Evolutionary conservation across 2,797 vertebrate species (phyloP), one percentile per base, ranked within the genome.

Genomic region (Oryzias dopingdopingensis): DNA sequence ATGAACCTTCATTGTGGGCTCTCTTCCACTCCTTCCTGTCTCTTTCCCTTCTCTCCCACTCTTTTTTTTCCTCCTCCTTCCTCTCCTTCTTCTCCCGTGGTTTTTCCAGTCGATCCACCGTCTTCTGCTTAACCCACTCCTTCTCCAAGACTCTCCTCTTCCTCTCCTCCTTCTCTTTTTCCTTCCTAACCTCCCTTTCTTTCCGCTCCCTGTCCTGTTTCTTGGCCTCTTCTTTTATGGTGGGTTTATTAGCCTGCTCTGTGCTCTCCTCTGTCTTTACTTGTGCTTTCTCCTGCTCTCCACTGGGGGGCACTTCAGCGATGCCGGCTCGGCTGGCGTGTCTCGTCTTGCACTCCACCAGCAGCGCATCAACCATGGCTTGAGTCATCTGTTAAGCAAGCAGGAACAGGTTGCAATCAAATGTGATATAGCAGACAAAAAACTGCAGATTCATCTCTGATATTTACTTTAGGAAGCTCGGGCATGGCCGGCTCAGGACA

Each of bases 291-390:
- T 2, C 37, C 12, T 57, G 18, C 16, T 63, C 49, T 40, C 24
- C 42, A 1, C 47, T 6, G 0, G 70, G 17, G 10, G 66, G 4
- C 0, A 49, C 16, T 40, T 32, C 20, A 10, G 17, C 13, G 22
- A 47, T 65, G 18, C 16, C 20, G 10, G 65, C 8, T 1, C 52
- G 62, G 16, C 22, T 15, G 4, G 52, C 6, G 0, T 56, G 66
- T 42, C 61, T 65, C 2, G 71, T 69, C 32, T 70, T 57, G 55
- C 81, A 84, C 51, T 87, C 82, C 43, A 70, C 80, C 0, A 84
- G 77, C 37, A 84, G 63, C 0, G 68, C 65, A 0, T 88, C 73
- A 0, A 83, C 74, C 70, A 83, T 81, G 24, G 74, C 83, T 12
- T 72, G 72, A 24, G 78, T 82, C 20, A 87, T 78, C 82, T 87